Conservation (phyloP, 2,113 vertebrate genomes). For the Menidia beryllina region DNA sequence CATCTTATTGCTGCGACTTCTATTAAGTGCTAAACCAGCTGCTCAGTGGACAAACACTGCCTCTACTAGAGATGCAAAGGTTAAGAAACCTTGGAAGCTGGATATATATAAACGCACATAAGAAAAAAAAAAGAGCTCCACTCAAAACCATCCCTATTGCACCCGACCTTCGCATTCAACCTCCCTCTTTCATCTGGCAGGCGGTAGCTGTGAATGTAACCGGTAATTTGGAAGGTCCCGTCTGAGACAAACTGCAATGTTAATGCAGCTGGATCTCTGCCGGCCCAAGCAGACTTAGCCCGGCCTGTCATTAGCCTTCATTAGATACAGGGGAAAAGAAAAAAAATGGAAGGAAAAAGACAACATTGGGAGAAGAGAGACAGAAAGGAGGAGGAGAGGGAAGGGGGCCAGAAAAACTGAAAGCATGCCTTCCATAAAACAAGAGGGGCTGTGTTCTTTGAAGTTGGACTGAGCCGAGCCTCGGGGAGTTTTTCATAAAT, state of each 20-base stretch:
- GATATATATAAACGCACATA: slow-evolving; percentile 1
- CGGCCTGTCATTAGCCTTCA: slow-evolving; percentile 83
- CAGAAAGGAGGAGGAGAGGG: slow-evolving; percentile 37
- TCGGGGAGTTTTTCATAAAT: slow-evolving; percentile 77
- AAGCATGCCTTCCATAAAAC: slow-evolving; percentile 79
- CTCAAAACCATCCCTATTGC: slow-evolving; percentile 60
- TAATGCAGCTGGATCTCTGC: slow-evolving; percentile 81
- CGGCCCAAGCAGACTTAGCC: slow-evolving; percentile 59
- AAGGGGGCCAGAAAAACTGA: slow-evolving; percentile 40
- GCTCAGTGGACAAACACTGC: neutral
- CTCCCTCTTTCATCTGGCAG: slow-evolving; percentile 80
- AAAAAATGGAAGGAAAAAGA: slow-evolving; percentile 35
- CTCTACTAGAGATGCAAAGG: slow-evolving; percentile 52
- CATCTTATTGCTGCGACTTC: slow-evolving; percentile 37
- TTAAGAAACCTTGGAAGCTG: slow-evolving; percentile 42
- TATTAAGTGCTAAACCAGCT: slow-evolving; percentile 16
- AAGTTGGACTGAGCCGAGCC: slow-evolving; percentile 72
- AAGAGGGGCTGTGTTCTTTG: slow-evolving; percentile 76
- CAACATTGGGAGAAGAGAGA: slow-evolving; percentile 52
- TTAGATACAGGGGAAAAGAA: slow-evolving; percentile 56
- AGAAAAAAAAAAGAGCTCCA: slow-evolving; percentile 44
- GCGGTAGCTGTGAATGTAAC: slow-evolving; percentile 76
- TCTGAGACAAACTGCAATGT: slow-evolving; percentile 80
- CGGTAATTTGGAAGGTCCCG: slow-evolving; percentile 86
- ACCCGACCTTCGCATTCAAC: slow-evolving; percentile 46